Conservation (phyloP, 53 echinoderm and acorn worm species). For the Holothuria leucospilota region DNA sequence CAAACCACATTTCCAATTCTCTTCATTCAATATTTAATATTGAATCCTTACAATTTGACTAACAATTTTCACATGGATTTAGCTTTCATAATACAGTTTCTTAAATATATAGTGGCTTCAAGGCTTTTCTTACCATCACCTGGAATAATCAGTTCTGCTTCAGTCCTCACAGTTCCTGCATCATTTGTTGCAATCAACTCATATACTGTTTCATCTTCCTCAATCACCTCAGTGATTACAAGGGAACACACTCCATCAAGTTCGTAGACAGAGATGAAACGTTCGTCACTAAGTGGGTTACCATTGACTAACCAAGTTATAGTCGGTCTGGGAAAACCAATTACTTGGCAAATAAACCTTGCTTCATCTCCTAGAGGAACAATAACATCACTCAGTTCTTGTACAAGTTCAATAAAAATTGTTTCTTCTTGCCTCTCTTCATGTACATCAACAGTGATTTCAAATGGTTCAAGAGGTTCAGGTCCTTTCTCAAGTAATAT, state of each 20-base stretch:
- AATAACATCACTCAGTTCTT: slow-evolving; percentile 50
- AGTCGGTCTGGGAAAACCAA: slow-evolving; percentile 67
- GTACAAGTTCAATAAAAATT: slow-evolving; percentile 45
- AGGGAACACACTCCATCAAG: slow-evolving; percentile 68
- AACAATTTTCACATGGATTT: too few relatives aligned
- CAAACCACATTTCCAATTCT: too few relatives aligned
- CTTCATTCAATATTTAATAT: too few relatives aligned
- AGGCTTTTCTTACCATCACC: slow-evolving; percentile 32
- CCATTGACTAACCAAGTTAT: slow-evolving; percentile 67
- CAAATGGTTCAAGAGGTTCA: slow-evolving; percentile 10
- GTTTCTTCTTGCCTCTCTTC: slow-evolving; percentile 43
- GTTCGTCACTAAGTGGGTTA: slow-evolving; percentile 49
- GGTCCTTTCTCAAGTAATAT: slow-evolving; percentile 19
- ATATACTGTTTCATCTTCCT: slow-evolving; percentile 83
- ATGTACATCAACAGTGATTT: slow-evolving; percentile 46
- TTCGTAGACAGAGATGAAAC: slow-evolving; percentile 68
- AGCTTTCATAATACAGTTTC: too few relatives aligned
- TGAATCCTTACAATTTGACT: too few relatives aligned
- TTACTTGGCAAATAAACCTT: slow-evolving; percentile 56
- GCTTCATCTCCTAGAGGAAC: slow-evolving; percentile 56
- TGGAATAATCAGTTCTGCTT: slow-evolving; percentile 79
- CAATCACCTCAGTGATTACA: slow-evolving; percentile 71
- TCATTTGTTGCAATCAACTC: slow-evolving; percentile 80
- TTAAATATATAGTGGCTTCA: too few relatives aligned
- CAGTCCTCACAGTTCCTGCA: slow-evolving; percentile 77